These are phyloP conservation scores for Arctocebus calabarensis DNA, from an alignment of 2,797 vertebrate species.

Conservation along the genomic window DNA sequence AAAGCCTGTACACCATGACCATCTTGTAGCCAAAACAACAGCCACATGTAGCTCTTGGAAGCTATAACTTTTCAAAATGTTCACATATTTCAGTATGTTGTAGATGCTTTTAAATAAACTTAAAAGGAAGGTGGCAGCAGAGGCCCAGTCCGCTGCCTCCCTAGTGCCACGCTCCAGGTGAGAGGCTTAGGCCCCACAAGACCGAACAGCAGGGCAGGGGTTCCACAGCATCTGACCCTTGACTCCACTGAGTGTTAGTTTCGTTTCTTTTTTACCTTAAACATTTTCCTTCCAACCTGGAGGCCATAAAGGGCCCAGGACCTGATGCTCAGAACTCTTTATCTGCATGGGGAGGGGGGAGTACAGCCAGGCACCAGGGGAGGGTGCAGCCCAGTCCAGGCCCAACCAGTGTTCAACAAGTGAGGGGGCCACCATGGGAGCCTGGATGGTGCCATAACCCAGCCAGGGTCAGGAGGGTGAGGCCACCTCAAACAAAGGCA, in stretches of 20 bases:
- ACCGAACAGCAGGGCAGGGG: background rate
- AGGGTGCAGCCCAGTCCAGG: rapidly evolving
- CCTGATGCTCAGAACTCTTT: no score
- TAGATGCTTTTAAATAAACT: background rate
- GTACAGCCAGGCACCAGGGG: background rate
- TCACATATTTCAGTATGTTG: background rate
- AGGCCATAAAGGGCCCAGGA: background rate
- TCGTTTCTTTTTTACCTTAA: background rate
- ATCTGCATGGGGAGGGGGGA: background rate
- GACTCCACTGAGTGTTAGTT: background rate
- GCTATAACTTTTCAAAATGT: background rate
- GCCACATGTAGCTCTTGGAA: background rate
- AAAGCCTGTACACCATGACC: rapidly evolving
- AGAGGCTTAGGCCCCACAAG: background rate
- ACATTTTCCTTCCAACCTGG: background rate
- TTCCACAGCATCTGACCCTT: background rate
- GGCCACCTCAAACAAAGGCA: background rate
- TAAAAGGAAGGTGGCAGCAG: rapidly evolving
- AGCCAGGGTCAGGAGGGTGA: background rate
- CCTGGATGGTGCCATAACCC: background rate
- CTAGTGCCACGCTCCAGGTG: no score
- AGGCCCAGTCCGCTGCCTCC: background rate
- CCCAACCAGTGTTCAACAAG: background rate
- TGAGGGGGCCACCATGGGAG: rapidly evolving
- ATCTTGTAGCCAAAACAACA: background rate